Base-by-base conservation (phyloP, 2,888 invertebrate species). In the Tryphoninae sp. region DNA sequence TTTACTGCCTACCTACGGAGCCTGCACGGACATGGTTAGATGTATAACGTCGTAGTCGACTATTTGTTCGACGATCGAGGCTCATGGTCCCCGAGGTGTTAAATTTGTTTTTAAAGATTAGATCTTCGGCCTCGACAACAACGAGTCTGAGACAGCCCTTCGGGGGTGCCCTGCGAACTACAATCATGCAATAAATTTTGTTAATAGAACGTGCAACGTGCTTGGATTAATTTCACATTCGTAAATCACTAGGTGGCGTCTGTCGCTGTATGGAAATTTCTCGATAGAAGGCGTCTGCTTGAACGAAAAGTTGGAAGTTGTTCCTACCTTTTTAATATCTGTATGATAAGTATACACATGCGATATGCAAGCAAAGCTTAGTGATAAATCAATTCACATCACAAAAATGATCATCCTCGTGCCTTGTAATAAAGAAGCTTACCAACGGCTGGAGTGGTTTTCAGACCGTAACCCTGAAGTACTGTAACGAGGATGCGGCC, bases 401-500 rank as follows among this genome's bases (percentile, higher is more conserved):
- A 71, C 42, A 55, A 59, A 23, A 61, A 78, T 74, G 74, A 73
- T 78, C 58, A 62, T 58, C 59, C 58, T 42, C 22, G 26, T n/a
- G 69, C 23, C 58, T 64, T 58, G 55, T 67, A 55, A 65, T 73
- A 53, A 58, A 78, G 6, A 73, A 78, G 84, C 91, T 92, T 91
- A 92, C 92, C 92, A 78, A 82, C 73, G 62, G 77, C 58, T n/a
- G 88, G 89, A 79, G 87, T 82, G 67, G 88, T 84, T 86, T 89
- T 91, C 80, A 92, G 85, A 86, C 87, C 89, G 88, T 88, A 87
- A 84, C 91, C 92, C 86, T 91, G 90, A 71, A 91, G 87, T 59
- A 92, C 92, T 61, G 92, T 92, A 84, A 92, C 94, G 84, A 95
- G 93, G 75, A 95, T 93, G 84, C 95, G 92, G 84, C 95, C 95